Percentiles rank a stretch among this genome's conserved stretches.
Evolutionary conservation across 2,888 invertebrate species (phyloP).

Genomic region (Coelopa pilipes): DNA sequence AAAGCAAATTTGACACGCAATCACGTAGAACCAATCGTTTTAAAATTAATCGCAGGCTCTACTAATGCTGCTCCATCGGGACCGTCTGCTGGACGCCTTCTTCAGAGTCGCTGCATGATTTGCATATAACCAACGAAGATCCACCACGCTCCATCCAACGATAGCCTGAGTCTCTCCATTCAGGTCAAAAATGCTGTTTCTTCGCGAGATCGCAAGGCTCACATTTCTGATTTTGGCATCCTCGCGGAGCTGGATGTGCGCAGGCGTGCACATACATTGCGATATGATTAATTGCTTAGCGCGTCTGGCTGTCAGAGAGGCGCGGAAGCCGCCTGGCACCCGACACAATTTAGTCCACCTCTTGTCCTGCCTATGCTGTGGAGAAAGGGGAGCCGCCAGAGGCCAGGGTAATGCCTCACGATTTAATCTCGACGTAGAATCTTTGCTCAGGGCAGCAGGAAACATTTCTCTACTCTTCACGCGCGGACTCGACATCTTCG

Average conservation of each 20-base stretch:
- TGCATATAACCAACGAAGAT: conserved; percentile 20
- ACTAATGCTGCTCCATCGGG: neutral
- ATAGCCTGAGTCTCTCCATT: neutral
- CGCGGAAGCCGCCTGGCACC: conserved; percentile 10
- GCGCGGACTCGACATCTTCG: neutral
- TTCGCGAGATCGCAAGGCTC: neutral
- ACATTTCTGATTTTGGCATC: neutral
- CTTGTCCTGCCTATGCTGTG: neutral
- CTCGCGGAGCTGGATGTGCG: conserved; percentile 18
- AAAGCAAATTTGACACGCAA: conserved; percentile 52
- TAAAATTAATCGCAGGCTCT: neutral
- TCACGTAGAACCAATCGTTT: conserved; percentile 52
- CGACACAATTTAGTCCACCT: neutral
- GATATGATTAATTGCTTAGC: conserved; percentile 54
- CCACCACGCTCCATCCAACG: neutral
- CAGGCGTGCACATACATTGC: conserved; percentile 46
- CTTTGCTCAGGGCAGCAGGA: neutral
- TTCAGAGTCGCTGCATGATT: neutral
- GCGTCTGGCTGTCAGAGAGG: conserved; percentile 25
- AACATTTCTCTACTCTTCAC: neutral
- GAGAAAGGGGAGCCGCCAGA: neutral
- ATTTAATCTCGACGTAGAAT: neutral
- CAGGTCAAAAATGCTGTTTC: conserved; percentile 5
- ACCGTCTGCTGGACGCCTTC: neutral
- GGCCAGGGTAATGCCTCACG: neutral